phyloP scores from a whole-genome alignment of 2,113 vertebrate species.

The Crotalus horridus region DNA sequence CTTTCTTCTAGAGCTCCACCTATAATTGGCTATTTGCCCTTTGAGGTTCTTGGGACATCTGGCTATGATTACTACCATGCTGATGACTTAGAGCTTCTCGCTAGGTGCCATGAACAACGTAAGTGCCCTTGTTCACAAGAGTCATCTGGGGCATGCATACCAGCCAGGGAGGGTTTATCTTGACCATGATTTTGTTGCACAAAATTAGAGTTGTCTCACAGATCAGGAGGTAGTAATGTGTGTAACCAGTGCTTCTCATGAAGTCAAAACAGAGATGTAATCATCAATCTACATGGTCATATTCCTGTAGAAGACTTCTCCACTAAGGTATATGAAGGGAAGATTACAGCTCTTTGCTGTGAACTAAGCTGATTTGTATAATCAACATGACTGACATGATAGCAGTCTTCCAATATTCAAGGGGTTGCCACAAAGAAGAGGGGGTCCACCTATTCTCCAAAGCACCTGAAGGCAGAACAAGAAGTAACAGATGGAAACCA shows the following conservation, averaged over 20 bases:
- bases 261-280: neutral
- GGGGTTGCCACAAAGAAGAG: no score
- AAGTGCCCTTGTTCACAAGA: slow-evolving; percentile 52
- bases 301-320: neutral
- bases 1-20: slow-evolving; percentile 77
- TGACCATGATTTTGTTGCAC: neutral
- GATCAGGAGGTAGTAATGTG: neutral
- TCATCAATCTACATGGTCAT: neutral
- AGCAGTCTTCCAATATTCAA: no score
- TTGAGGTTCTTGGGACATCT: slow-evolving; percentile 85
- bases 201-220: neutral
- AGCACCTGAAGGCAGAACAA: no score
- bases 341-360: neutral
- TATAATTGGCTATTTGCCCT: slow-evolving; percentile 88
- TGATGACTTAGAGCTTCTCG: slow-evolving; percentile 85
- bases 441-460: no score
- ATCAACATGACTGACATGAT: neutral
- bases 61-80: slow-evolving; percentile 91
- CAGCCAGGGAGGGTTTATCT: neutral
- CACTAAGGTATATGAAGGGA: neutral
- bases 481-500: no score
- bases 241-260: neutral
- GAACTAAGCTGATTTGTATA: slow-evolving; percentile 2
- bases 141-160: neutral
- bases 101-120: slow-evolving; percentile 87